Percentiles rank a stretch among this genome's conserved stretches.
Evolutionary conservation across 2,888 invertebrate genomes (phyloP).

Genomic region (Drosophila greeni): DNA sequence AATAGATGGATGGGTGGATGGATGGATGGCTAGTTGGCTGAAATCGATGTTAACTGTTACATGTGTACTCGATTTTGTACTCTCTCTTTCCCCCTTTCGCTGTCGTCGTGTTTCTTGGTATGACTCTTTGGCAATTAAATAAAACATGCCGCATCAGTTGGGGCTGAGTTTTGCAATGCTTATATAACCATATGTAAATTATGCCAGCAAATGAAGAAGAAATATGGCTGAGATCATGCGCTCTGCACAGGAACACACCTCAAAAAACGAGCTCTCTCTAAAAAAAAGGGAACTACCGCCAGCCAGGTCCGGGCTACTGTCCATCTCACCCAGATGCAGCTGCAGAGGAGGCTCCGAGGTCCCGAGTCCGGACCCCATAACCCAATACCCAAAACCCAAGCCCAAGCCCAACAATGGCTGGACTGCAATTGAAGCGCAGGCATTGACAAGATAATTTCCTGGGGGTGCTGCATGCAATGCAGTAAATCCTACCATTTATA

Average conservation of each 20-base stretch:
- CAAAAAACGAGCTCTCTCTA: slow-evolving; percentile 42
- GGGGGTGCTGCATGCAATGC: slow-evolving; percentile 60
- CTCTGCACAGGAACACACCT: slow-evolving; percentile 62
- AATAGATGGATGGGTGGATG: slow-evolving; percentile 10
- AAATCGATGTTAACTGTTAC: slow-evolving; percentile 46
- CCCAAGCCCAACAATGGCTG: slow-evolving; percentile 42
- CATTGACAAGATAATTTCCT: slow-evolving; percentile 70
- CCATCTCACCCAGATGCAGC: slow-evolving; percentile 27
- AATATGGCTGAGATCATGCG: slow-evolving; percentile 59
- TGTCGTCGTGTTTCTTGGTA: slow-evolving; percentile 31
- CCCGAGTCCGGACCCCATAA: slow-evolving; percentile 18
- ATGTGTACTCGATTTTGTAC: slow-evolving; percentile 56
- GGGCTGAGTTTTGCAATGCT: slow-evolving; percentile 53
- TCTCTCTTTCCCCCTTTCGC: slow-evolving; percentile 46
- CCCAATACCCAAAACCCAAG: slow-evolving; percentile 50
- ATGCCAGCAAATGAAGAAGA: slow-evolving; percentile 70
- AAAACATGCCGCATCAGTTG: slow-evolving; percentile 61
- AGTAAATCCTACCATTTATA: slow-evolving; percentile 55
- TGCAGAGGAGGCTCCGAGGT: slow-evolving; percentile 27
- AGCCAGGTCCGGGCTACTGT: slow-evolving; percentile 47
- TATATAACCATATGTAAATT: slow-evolving; percentile 71
- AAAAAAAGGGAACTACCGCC: slow-evolving; percentile 40
- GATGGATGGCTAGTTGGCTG: slow-evolving; percentile 27
- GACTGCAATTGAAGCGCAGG: slow-evolving; percentile 67
- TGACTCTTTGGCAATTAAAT: slow-evolving; percentile 66